Base-by-base conservation (phyloP, 2,888 invertebrate genomes). In the Rotaria magnacalcarata region DNA sequence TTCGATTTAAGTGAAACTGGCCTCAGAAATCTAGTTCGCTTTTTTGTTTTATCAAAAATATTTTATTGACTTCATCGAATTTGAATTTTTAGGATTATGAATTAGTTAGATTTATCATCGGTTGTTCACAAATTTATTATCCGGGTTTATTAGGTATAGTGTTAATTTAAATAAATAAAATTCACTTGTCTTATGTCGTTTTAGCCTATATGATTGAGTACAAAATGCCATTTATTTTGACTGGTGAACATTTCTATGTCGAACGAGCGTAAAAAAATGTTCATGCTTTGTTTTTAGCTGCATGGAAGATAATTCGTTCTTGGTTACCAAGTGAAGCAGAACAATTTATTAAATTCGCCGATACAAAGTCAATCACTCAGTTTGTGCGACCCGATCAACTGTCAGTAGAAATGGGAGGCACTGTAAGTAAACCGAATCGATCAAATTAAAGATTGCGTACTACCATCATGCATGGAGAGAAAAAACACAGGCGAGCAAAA, bases 251-350 rank as follows among this genome's bases (percentile, higher is more conserved):
- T 19, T 41, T 67, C 0, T 34, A 1, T 34, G 1, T 14, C 34
- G 34, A 16, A 67, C 6, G 27, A 5, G 24, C n/a, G n/a, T 21
- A 41, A 74, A 74, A 54, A 21, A 21, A 54, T 21, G 21, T 21
- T 4, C 0, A 8, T 54, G 2, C 11, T 10, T 43, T 11, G 4
- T 47, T 80, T 8, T 24, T 80, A 80, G 80, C 80, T 43, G 80
- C 80, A 47, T 80, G 80, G 80, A 80, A 80, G 34, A 93, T 97
- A 80, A 94, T 97, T 16, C 96, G 96, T 91, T 92, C 94, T 0
- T 93, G 96, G 92, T 90, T 97, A 86, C 96, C 96, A 4, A 94
- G 95, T 0, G 95, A 95, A 91, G 96, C 96, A 19, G 94, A 96
- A 41, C 94, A 95, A 89, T 94, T 94, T 91, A 94, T 97, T 90